These are phyloP conservation scores for Drosophila pallidifrons DNA, from an alignment of 1,140 invertebrate species.

Conservation along the genomic window DNA sequence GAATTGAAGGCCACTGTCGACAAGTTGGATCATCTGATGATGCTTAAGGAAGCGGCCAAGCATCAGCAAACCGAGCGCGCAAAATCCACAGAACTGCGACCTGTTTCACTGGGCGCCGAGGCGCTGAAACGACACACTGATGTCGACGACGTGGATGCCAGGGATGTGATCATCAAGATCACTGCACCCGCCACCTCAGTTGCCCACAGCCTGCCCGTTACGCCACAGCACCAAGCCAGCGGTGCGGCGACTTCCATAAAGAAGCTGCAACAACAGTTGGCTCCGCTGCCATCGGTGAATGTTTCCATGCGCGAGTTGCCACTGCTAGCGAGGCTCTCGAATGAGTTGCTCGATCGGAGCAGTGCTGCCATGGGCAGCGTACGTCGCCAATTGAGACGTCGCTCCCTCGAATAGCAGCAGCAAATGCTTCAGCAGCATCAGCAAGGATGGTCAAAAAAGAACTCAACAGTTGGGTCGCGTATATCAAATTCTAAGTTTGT, in stretches of 20 bases:
- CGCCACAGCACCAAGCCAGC: conserved; percentile 65
- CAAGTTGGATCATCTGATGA: conserved; percentile 88
- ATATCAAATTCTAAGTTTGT: conserved; percentile 73
- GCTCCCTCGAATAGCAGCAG: conserved; percentile 73
- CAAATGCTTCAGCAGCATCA: background rate
- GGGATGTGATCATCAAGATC: conserved; percentile 51
- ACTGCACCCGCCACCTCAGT: conserved; percentile 30
- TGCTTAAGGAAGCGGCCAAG: conserved; percentile 86
- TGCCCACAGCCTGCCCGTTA: conserved; percentile 71
- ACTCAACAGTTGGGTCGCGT: conserved; percentile 29
- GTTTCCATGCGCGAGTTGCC: conserved; percentile 84
- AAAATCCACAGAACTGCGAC: conserved; percentile 58
- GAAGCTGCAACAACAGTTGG: conserved; percentile 78
- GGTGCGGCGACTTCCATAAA: conserved; percentile 61
- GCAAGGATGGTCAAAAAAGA: conserved; percentile 3
- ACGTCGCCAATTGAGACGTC: conserved; percentile 64
- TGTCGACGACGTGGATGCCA: conserved; percentile 39
- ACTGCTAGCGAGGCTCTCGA: conserved; percentile 75
- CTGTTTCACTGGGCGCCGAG: conserved; percentile 76
- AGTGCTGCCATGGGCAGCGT: conserved; percentile 64
- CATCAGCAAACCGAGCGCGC: conserved; percentile 55
- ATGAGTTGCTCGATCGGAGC: conserved; percentile 74
- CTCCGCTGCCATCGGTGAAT: conserved; percentile 79
- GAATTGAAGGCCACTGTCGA: conserved; percentile 88
- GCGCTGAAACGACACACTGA: conserved; percentile 67